A percentile compares a stretch with the other conserved stretches of the same genome.
These are phyloP conservation scores for Coremacera marginata DNA, from an alignment of 2,888 invertebrate genomes.

Conservation along the genomic window DNA sequence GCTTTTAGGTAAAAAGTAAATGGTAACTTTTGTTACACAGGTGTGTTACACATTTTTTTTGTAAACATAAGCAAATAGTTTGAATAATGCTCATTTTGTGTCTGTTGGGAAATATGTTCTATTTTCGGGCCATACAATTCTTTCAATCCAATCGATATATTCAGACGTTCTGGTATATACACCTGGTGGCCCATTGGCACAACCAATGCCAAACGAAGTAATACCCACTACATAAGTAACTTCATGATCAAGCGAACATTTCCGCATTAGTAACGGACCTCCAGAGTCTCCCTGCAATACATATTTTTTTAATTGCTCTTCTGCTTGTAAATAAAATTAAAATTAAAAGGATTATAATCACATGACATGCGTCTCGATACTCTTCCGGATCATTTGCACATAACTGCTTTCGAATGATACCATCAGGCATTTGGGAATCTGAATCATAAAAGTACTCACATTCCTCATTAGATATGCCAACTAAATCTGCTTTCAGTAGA, in stretches of 20 bases:
- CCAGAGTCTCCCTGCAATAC: slow-evolving; percentile 25
- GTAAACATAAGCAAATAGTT: no score
- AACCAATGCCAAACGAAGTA: slow-evolving; percentile 39
- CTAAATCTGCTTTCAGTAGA: slow-evolving; percentile 33
- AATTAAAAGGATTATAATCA: neutral
- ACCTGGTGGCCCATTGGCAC: slow-evolving; percentile 33
- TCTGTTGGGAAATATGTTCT: no score
- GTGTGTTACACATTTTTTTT: no score
- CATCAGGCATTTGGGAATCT: slow-evolving; percentile 28
- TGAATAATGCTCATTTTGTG: neutral
- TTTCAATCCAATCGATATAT: slow-evolving; percentile 42
- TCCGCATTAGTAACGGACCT: slow-evolving; percentile 12
- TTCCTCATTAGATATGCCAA: slow-evolving; percentile 34
- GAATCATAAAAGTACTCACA: slow-evolving; percentile 30
- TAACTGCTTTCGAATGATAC: slow-evolving; percentile 36
- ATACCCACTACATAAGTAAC: slow-evolving; percentile 36
- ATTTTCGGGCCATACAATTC: slow-evolving; percentile 25
- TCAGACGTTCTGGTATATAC: slow-evolving; percentile 41
- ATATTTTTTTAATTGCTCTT: neutral
- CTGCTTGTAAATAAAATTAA: neutral
- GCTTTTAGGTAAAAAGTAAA: no score
- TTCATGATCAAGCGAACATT: neutral
- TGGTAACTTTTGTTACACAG: no score
- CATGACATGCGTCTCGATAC: slow-evolving; percentile 43
- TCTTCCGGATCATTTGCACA: slow-evolving; percentile 40